Base-by-base conservation (phyloP, 1,140 invertebrate genomes). In the Pollicipes pollicipes region DNA sequence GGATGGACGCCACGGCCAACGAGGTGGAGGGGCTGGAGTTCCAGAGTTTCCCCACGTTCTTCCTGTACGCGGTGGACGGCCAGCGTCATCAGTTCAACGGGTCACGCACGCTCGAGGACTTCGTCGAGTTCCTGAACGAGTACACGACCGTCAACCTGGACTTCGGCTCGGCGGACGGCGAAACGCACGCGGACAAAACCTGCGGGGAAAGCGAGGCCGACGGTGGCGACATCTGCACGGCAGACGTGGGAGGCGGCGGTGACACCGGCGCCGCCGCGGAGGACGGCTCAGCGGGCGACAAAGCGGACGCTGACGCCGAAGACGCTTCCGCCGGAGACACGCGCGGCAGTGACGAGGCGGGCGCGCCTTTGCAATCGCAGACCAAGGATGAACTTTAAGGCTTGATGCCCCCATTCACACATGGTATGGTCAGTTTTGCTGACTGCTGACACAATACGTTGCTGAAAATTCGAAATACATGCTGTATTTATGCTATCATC, bases 1-100 rank as follows among this genome's bases (percentile, higher is more conserved):
- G 26, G 64, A 66, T 66, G 64, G 64, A 66, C 64, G 64, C 64
- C n/a, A 66, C 64, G 27, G 64, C 27, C 17, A 66, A 66, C 64
- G 64, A 66, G 28, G 64, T 66, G 17, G 64, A 66, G 28, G 27
- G 28, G 27, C 64, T 66, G 24, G 64, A 66, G 64, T 27, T 66
- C 27, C 8, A 21, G 8, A 28, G 27, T n/a, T 66, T 28, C 17
- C 64, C 64, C 10, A 66, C 64, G 24, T 66, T 28, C 64, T 66
- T 21, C 27, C 64, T 66, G 6, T 66, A 66, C 64, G 28, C 64
- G 64, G 3, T n/a, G 6, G 28, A n/a, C 28, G 64, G 64, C 64
- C n/a, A 66, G 64, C 3, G 27, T 21, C 64, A 66, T 8, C 27
- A 66, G 28, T 66, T 27, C 64, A 66, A 66, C 17, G 64, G 17